phyloP scores from a whole-genome alignment of 1,140 invertebrate species.

The Phymorhynchus buccinoides region DNA sequence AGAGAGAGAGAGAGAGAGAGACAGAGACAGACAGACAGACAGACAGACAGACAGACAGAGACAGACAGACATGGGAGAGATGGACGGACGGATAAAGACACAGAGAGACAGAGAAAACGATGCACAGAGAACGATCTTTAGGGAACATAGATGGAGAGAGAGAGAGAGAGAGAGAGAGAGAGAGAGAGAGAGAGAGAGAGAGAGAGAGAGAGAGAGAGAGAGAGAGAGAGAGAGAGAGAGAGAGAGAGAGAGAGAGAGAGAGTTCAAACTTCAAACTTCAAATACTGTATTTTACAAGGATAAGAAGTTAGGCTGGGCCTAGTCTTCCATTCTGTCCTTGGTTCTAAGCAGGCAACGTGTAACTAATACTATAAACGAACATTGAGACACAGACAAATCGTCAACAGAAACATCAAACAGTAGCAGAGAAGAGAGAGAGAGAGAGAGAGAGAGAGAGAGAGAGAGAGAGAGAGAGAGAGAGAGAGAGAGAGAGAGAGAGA shows the following conservation, averaged over 20 bases:
- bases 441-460: constrained; percentile 11
- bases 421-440: constrained; percentile 2
- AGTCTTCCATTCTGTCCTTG: too few relatives aligned
- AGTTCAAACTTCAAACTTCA: background rate
- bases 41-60: background rate
- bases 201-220: background rate
- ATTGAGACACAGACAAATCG: too few relatives aligned
- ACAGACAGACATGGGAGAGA: background rate
- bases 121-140: background rate
- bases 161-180: background rate
- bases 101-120: background rate
- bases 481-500: constrained; percentile 12
- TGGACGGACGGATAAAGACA: background rate
- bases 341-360: too few relatives aligned
- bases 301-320: too few relatives aligned
- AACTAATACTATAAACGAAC: too few relatives aligned
- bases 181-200: background rate
- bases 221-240: background rate
- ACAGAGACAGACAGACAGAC: background rate
- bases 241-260: background rate
- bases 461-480: background rate
- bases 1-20: background rate
- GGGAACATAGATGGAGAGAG: background rate
- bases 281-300: background rate
- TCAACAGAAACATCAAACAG: background rate